Base-by-base conservation (phyloP, 2,797 vertebrate species). In the Spheniscus humboldti region DNA sequence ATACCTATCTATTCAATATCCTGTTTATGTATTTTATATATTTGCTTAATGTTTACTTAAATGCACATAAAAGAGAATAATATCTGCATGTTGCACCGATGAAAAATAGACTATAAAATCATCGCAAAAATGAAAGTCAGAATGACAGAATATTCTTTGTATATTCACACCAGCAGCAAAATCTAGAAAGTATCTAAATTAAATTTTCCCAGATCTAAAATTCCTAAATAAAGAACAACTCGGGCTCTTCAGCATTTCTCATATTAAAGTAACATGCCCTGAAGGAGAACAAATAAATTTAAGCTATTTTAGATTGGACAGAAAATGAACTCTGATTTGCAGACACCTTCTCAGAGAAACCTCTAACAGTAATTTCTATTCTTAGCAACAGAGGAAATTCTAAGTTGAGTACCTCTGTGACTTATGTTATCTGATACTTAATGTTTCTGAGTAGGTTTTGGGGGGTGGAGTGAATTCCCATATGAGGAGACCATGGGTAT, bases 321-420 rank as follows among this genome's bases (percentile, higher is more conserved):
- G 56, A 73, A 95, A 91, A 82, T 69, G 2, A 83, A 80, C 79
- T 90, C 74, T 72, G 28, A 96, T 80, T 91, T 90, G 45, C 86
- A 77, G 88, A 56, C 39, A 87, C 48, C 53, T 86, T 86, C 72
- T 80, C 18, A 56, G 84, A 89, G 50, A 85, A 84, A 82, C 30
- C 25, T 94, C 52, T 75, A 88, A 39, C 48, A 79, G 83, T 67
- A 81, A 60, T 71, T 92, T 68, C 68, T 94, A 41, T 79, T 94
- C 67, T 92, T 93, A 92, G 71, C 47, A 72, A 66, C 56, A 96
- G 81, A 91, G 28, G 64, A 94, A 95, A 86, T 94, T 86, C 57
- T 64, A 76, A 66, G 22, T 57, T 89, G 88, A 80, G 37, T 64
- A 86, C 31, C 57, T 92, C 66, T 30, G 41, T 76, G 76, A 79